Conservation (phyloP, 2,113 vertebrate species). For the Dolichallabes microphthalmus region DNA sequence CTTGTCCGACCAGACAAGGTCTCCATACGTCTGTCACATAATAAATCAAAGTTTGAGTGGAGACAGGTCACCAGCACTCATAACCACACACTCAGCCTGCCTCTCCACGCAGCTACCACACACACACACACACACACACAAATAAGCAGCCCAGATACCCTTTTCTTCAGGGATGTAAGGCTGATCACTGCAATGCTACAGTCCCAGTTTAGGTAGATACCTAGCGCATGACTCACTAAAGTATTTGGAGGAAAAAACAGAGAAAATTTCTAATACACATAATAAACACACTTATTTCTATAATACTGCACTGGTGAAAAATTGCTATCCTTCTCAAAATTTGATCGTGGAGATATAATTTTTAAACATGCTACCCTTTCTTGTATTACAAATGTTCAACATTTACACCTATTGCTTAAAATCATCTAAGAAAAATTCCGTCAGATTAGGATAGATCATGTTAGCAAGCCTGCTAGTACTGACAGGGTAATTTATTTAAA, state of each 20-base stretch:
- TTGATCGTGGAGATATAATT: background rate
- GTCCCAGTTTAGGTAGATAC: slow-evolving; percentile 9
- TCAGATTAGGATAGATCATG: background rate
- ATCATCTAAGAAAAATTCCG: background rate
- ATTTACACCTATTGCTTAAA: background rate
- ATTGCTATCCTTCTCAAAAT: background rate
- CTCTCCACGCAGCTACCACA: slow-evolving; percentile 40
- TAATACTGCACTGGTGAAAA: background rate
- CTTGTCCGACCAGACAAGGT: slow-evolving; percentile 44
- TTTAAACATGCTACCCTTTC: background rate
- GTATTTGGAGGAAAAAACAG: background rate
- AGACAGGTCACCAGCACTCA: slow-evolving; percentile 51
- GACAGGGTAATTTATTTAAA: background rate
- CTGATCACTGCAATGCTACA: slow-evolving; percentile 4
- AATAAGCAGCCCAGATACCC: slow-evolving; percentile 3
- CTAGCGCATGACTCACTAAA: background rate
- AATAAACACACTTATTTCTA: background rate
- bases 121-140: slow-evolving; percentile 28
- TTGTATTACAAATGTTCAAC: background rate
- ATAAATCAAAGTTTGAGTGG: slow-evolving; percentile 53
- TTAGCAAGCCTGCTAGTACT: background rate
- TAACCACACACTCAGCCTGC: slow-evolving; percentile 44
- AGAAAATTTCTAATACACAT: background rate
- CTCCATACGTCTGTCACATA: slow-evolving; percentile 51
- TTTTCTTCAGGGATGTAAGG: background rate